Percentiles rank a stretch among this genome's conserved stretches.
phyloP scores from a whole-genome alignment of 1,140 invertebrate species.

The Anoplolepis gracilipes region DNA sequence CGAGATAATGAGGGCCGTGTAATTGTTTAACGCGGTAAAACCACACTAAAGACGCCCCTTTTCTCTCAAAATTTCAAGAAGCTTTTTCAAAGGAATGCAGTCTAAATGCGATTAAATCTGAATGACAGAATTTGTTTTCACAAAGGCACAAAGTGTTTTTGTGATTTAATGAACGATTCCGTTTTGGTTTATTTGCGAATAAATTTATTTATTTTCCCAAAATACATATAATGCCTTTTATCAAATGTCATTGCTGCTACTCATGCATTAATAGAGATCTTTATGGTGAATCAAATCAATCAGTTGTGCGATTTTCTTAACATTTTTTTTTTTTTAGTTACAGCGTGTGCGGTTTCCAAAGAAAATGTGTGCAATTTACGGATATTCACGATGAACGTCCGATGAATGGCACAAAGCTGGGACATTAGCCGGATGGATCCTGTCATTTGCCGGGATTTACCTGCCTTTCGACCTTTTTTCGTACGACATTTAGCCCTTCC shows the following conservation, averaged over 20 bases:
- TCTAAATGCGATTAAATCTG: background rate
- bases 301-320: slow-evolving; percentile 40
- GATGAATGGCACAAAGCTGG: slow-evolving; percentile 71
- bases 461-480: slow-evolving; percentile 64
- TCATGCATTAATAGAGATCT: background rate
- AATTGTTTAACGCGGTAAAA: slow-evolving; percentile 1
- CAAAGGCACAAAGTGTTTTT: background rate
- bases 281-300: background rate
- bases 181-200: background rate
- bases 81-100: background rate
- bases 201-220: background rate
- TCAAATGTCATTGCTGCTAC: background rate
- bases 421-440: slow-evolving; percentile 69
- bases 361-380: slow-evolving; percentile 36
- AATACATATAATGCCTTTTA: background rate
- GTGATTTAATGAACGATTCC: background rate
- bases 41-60: background rate
- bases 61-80: background rate
- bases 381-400: slow-evolving; percentile 41
- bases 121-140: background rate
- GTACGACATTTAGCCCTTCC: slow-evolving; percentile 21
- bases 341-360: background rate
- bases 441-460: slow-evolving; percentile 70
- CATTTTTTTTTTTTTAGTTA: slow-evolving; percentile 41
- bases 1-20: background rate